phyloP scores from a whole-genome alignment of 2,888 invertebrate species.

The Ethmia dodecea region DNA sequence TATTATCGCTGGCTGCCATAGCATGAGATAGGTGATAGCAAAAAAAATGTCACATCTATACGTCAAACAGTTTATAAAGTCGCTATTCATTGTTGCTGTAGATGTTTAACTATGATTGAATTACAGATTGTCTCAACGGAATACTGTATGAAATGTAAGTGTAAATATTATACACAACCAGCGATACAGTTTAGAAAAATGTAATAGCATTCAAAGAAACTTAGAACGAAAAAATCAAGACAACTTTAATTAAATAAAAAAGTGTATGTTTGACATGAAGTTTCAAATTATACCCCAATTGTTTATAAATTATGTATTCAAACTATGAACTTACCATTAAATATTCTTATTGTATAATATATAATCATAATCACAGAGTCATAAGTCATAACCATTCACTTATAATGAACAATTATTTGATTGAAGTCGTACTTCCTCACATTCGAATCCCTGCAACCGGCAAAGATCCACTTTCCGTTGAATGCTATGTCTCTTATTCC shows the following conservation, averaged over 20 bases:
- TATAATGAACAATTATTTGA: slow-evolving; percentile 66
- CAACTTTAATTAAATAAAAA: too few species aligned
- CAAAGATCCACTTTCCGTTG: slow-evolving; percentile 79
- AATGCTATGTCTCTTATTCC: slow-evolving; percentile 80
- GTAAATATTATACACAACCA: slow-evolving; percentile 6
- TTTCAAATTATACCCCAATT: too few species aligned
- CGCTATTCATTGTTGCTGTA: not conserved
- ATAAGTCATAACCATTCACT: slow-evolving; percentile 31
- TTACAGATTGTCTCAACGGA: slow-evolving; percentile 21
- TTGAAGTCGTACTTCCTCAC: slow-evolving; percentile 80
- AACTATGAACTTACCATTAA: slow-evolving; percentile 25
- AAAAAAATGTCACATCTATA: too few species aligned
- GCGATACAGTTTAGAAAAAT: not conserved
- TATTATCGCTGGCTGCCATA: too few species aligned
- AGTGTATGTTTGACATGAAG: too few species aligned
- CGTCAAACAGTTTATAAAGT: too few species aligned
- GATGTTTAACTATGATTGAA: not conserved
- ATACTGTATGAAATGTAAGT: slow-evolving; percentile 18
- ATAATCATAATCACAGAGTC: slow-evolving; percentile 1
- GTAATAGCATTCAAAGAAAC: too few species aligned
- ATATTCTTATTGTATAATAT: slow-evolving; percentile 1
- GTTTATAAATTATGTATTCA: slow-evolving; percentile 6
- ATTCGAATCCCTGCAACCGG: slow-evolving; percentile 79
- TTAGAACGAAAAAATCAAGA: too few species aligned
- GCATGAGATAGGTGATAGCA: too few species aligned